These are phyloP conservation scores for Salpingus planirostris DNA, from an alignment of 2,888 invertebrate genomes.

Conservation along the genomic window DNA sequence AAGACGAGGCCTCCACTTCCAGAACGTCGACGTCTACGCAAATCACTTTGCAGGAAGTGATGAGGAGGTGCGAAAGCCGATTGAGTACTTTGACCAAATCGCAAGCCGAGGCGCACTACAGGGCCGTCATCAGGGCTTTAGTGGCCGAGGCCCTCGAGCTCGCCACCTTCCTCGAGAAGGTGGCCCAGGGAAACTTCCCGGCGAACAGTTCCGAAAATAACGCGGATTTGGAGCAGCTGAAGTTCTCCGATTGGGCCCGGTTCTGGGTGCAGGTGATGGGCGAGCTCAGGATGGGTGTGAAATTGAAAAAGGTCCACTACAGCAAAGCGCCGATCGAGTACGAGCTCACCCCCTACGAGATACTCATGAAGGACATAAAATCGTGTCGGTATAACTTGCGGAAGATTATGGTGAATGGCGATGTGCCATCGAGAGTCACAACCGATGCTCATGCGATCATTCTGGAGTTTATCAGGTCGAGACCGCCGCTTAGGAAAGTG, in stretches of 20 bases:
- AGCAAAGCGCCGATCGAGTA: conserved; percentile 77
- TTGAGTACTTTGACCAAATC: conserved; percentile 39
- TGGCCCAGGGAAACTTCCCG: conserved; percentile 59
- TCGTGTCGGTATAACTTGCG: conserved; percentile 81
- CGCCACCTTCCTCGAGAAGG: conserved; percentile 80
- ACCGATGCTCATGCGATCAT: conserved; percentile 94
- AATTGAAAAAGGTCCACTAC: conserved; percentile 80
- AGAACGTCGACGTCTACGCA: conserved; percentile 22
- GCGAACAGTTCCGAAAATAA: conserved; percentile 51
- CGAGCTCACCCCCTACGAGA: conserved; percentile 93
- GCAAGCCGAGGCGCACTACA: conserved; percentile 72
- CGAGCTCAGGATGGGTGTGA: conserved; percentile 83
- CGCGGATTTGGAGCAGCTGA: conserved; percentile 68
- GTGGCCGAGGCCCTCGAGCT: conserved; percentile 88
- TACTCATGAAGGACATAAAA: conserved; percentile 92
- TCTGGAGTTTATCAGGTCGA: conserved; percentile 90
- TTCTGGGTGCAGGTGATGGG: conserved; percentile 95
- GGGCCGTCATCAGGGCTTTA: conserved; percentile 85
- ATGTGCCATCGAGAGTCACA: conserved; percentile 73
- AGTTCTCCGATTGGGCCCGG: conserved; percentile 89
- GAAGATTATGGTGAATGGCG: conserved; percentile 76
- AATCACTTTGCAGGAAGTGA: conserved; percentile 26
- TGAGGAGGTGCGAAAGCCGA: conserved; percentile 28
- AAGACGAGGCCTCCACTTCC: conserved; percentile 45
- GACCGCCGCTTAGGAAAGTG: conserved; percentile 87